Evolutionary conservation across 2,888 invertebrate genomes (phyloP).

Genomic region (Rhagonycha lutea): DNA sequence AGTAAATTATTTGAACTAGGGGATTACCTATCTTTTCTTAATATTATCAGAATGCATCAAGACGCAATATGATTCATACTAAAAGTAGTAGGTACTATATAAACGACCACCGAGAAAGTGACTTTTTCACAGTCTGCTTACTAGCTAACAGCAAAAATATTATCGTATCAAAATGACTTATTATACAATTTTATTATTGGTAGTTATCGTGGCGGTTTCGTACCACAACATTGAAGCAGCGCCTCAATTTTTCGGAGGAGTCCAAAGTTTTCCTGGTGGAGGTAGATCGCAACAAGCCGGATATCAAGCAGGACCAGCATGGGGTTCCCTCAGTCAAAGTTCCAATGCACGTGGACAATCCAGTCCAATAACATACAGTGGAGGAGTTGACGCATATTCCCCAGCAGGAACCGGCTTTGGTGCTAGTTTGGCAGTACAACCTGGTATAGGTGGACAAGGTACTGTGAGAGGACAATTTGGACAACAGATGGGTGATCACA

Average conservation of each 20-base stretch:
- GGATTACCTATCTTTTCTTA: no score
- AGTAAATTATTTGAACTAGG: no score
- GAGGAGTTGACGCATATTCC: conserved; percentile 1
- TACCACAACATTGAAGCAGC: not conserved
- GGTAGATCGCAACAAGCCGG: conserved; percentile 7
- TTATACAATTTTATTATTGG: not conserved
- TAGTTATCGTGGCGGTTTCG: not conserved
- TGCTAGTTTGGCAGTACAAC: not conserved
- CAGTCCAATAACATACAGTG: conserved; percentile 13
- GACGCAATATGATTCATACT: no score
- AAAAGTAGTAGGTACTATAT: no score
- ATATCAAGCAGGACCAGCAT: conserved; percentile 22
- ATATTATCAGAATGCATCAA: no score
- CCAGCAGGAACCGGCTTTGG: not conserved
- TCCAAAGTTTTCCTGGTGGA: conserved; percentile 2
- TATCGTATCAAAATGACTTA: not conserved
- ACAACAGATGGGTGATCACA: not conserved
- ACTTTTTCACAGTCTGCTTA: no score
- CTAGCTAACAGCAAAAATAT: no score
- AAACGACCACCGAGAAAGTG: no score
- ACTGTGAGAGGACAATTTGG: conserved; percentile 2
- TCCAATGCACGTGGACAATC: conserved; percentile 2
- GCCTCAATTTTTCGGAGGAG: conserved; percentile 20
- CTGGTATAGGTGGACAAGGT: conserved; percentile 18
- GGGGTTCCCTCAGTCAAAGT: conserved; percentile 22